Evolutionary conservation across 2,797 vertebrate species (phyloP).

Genomic region (Gallirallus australis): DNA sequence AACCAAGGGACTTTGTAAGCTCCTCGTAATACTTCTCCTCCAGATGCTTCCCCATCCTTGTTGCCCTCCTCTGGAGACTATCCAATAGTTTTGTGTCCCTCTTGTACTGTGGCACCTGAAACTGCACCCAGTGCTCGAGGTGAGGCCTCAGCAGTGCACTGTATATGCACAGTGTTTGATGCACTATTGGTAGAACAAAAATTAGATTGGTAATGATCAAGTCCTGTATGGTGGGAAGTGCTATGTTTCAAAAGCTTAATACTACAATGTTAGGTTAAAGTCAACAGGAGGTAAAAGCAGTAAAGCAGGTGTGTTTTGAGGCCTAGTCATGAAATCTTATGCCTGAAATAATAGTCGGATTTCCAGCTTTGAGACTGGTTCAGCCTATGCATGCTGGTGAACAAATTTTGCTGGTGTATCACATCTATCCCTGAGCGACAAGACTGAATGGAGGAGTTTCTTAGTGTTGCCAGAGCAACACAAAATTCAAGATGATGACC

Average conservation of each 20-base stretch:
- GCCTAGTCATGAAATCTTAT: background rate
- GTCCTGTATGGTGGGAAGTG: background rate
- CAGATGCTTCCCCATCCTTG: no score
- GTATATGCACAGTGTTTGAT: background rate
- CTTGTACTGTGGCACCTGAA: no score
- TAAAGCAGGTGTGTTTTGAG: background rate
- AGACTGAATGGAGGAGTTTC: background rate
- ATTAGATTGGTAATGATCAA: background rate
- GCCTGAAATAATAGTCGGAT: background rate
- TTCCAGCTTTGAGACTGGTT: background rate
- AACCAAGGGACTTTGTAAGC: no score
- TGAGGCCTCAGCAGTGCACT: no score
- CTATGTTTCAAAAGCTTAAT: background rate
- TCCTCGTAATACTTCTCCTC: no score
- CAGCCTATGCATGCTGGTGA: background rate
- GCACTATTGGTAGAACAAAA: background rate
- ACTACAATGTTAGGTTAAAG: background rate
- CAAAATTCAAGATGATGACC: background rate
- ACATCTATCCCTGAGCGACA: background rate
- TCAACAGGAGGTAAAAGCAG: background rate
- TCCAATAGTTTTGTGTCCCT: no score
- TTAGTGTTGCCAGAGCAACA: constrained; percentile 19
- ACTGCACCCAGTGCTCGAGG: no score
- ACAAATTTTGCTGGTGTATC: background rate
- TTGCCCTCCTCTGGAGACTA: no score